These are phyloP conservation scores for Xanthia togata DNA, from an alignment of 2,888 invertebrate species.

Conservation along the genomic window DNA sequence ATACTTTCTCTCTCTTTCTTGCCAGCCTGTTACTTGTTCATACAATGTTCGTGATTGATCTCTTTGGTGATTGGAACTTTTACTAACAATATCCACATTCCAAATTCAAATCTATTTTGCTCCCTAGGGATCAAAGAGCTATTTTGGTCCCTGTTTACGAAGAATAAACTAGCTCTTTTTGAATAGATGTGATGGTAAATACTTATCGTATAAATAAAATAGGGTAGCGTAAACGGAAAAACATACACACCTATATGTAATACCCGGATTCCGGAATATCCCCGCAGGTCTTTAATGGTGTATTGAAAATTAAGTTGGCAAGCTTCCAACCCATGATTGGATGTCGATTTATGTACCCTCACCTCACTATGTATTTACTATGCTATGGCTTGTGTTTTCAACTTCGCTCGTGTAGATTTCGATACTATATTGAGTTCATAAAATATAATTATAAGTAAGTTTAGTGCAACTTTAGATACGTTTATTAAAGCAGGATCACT, in stretches of 20 bases:
- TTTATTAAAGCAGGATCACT: background rate
- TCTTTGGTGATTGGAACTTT: too few relatives aligned
- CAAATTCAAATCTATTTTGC: too few relatives aligned
- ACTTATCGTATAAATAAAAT: background rate
- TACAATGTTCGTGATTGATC: too few relatives aligned
- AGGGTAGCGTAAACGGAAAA: background rate
- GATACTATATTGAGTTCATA: background rate
- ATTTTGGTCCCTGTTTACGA: too few relatives aligned
- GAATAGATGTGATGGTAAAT: too few relatives aligned
- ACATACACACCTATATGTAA: background rate
- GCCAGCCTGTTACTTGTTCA: too few relatives aligned
- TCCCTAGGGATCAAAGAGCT: too few relatives aligned
- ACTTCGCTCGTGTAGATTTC: background rate
- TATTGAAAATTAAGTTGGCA: slow-evolving; percentile 51
- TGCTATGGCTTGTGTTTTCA: background rate
- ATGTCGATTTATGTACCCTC: slow-evolving; percentile 31
- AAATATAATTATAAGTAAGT: background rate
- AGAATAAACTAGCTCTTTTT: too few relatives aligned
- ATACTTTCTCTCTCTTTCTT: too few relatives aligned
- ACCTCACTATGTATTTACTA: background rate
- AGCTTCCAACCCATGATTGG: slow-evolving; percentile 48
- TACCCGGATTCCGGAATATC: slow-evolving; percentile 9
- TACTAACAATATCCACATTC: too few relatives aligned
- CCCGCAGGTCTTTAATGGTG: slow-evolving; percentile 15
- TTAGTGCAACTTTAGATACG: background rate